Percentiles rank a stretch among this genome's conserved stretches.
Evolutionary conservation across 2,888 invertebrate species (phyloP).

Genomic region (Cosmia trapezina): DNA sequence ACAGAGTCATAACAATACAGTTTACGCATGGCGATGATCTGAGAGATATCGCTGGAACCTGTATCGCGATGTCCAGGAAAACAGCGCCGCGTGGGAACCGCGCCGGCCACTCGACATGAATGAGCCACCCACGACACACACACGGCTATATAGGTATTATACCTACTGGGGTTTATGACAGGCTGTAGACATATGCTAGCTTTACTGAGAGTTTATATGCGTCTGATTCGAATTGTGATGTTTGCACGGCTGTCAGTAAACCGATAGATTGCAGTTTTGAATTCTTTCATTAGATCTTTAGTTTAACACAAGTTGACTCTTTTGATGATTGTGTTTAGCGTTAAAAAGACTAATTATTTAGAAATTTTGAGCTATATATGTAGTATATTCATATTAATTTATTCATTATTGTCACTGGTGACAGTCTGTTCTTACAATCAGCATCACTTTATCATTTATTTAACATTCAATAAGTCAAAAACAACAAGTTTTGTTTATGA

Average conservation of each 20-base stretch:
- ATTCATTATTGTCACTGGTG: too few species aligned
- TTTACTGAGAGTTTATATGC: not conserved
- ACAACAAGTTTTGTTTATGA: too few species aligned
- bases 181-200: slow-evolving; percentile 1
- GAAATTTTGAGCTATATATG: not conserved
- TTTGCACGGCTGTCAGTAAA: not conserved
- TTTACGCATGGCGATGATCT: slow-evolving; percentile 40
- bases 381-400: too few species aligned
- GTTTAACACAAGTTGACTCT: not conserved
- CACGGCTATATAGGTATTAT: not conserved
- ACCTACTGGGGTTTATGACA: slow-evolving; percentile 4
- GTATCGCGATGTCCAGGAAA: slow-evolving; percentile 56
- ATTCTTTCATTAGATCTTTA: not conserved
- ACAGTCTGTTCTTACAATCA: too few species aligned
- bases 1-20: slow-evolving; percentile 56
- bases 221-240: not conserved
- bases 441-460: too few species aligned
- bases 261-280: not conserved
- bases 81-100: slow-evolving; percentile 60
- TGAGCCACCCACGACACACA: slow-evolving; percentile 65
- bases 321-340: not conserved
- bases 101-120: slow-evolving; percentile 54
- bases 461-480: too few species aligned
- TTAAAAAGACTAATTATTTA: not conserved
- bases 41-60: slow-evolving; percentile 42